Percentiles rank a stretch among this genome's conserved stretches.
These are phyloP conservation scores for Melanotaenia pygmaea DNA, from an alignment of 2,797 vertebrate species.

Conservation along the genomic window DNA sequence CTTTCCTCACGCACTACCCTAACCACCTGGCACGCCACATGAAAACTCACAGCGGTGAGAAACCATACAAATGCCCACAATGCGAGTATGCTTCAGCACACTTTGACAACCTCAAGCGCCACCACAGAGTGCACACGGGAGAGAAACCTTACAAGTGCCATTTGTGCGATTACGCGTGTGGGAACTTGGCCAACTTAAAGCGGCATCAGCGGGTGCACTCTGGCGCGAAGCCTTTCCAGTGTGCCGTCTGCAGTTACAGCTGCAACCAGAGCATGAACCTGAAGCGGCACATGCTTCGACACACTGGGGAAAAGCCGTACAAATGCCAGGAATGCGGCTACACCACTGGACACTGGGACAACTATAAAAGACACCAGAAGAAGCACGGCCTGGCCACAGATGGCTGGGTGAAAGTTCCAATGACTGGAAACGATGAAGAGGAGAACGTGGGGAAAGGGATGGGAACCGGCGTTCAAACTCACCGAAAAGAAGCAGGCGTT, in stretches of 20 bases:
- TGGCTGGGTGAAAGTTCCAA: constrained; percentile 86
- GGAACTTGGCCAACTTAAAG: constrained; percentile 97
- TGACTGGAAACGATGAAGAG: constrained; percentile 64
- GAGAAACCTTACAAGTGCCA: constrained; percentile 98
- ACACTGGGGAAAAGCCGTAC: constrained; percentile 96
- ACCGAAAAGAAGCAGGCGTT: constrained; percentile 61
- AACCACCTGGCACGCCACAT: constrained; percentile 98
- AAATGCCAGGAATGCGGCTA: constrained; percentile 93
- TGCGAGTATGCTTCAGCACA: constrained; percentile 95
- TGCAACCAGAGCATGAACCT: constrained; percentile 99
- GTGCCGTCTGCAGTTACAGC: constrained; percentile 93
- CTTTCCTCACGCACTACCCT: constrained; percentile 95
- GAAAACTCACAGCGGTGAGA: constrained; percentile 98
- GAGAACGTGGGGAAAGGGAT: constrained; percentile 60
- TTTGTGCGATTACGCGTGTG: constrained; percentile 95
- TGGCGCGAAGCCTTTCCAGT: constrained; percentile 96
- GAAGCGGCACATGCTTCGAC: constrained; percentile 97
- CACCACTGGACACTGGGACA: constrained; percentile 99
- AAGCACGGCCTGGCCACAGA: constrained; percentile 90
- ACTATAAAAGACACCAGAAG: constrained; percentile 98
- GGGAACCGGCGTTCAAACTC: constrained; percentile 43
- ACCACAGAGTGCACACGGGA: constrained; percentile 95
- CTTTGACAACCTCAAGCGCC: constrained; percentile 97
- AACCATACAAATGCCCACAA: constrained; percentile 94
- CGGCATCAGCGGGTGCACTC: constrained; percentile 96